Evolutionary conservation across 2,797 vertebrate species (phyloP).

Genomic region (Podarcis siculus): DNA sequence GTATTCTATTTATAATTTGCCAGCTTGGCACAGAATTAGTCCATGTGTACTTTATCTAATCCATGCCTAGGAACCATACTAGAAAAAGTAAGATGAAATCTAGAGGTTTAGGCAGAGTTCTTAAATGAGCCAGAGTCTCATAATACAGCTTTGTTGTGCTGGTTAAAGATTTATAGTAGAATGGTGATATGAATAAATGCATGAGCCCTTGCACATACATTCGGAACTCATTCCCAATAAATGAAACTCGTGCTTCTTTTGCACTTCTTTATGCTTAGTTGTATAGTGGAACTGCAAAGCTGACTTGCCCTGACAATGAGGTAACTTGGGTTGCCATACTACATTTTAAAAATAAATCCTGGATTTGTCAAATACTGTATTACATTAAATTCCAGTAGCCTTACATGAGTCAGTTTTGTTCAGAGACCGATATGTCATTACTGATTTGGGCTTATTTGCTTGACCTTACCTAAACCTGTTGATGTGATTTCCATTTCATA

Average conservation of each 20-base stretch:
- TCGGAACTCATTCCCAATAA: background rate
- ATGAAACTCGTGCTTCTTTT: conserved; percentile 6
- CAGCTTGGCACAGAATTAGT: background rate
- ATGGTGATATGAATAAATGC: background rate
- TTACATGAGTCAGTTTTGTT: background rate
- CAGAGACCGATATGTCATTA: background rate
- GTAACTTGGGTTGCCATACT: background rate
- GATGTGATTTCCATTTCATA: background rate
- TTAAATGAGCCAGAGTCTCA: conserved; percentile 10
- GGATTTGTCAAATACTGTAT: background rate
- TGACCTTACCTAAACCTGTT: background rate
- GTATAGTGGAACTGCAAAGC: conserved; percentile 16
- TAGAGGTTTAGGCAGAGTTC: background rate
- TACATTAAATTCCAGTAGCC: background rate
- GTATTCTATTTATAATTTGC: background rate
- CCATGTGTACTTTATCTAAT: background rate
- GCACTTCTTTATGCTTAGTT: background rate
- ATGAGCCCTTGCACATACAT: conserved; percentile 12
- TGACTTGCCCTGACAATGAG: background rate
- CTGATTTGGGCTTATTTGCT: background rate
- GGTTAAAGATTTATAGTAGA: conserved; percentile 5
- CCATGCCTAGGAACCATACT: background rate
- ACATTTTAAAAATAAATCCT: background rate
- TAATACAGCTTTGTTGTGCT: background rate
- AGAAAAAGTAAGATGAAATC: background rate